phyloP scores from a whole-genome alignment of 2,888 invertebrate genomes.

The Folsomia candida region DNA sequence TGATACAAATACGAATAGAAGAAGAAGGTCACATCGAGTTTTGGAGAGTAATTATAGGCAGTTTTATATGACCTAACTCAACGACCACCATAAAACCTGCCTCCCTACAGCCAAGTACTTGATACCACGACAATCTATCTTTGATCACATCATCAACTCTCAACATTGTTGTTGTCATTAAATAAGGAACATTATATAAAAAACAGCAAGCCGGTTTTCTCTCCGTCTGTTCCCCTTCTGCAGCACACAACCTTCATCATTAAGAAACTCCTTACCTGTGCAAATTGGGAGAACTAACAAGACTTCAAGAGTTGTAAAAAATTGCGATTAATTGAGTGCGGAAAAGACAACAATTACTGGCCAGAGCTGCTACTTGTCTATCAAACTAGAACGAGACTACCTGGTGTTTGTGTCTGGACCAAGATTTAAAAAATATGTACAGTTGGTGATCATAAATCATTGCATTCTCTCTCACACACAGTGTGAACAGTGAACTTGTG shows the following conservation, averaged over 20 bases:
- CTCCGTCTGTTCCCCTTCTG: neutral
- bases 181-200: neutral
- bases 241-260: neutral
- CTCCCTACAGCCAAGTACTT: neutral
- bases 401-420: no score
- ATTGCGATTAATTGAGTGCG: neutral
- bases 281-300: neutral
- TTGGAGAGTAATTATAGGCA: neutral
- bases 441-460: no score
- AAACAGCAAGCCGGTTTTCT: neutral
- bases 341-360: neutral
- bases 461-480: no score
- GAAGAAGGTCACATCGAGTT: neutral
- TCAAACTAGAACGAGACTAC: no score
- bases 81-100: neutral
- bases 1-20: no score
- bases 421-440: no score
- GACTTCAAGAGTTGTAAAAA: neutral
- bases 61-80: neutral
- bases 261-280: neutral
- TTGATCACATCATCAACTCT: neutral
- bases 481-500: no score
- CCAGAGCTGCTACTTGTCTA: no score
- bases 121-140: neutral
- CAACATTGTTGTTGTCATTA: neutral